Evolutionary conservation across 64 coral and sea anemone species (phyloP), one percentile per base, ranked within the genome.

Genomic region (Actinia equina): DNA sequence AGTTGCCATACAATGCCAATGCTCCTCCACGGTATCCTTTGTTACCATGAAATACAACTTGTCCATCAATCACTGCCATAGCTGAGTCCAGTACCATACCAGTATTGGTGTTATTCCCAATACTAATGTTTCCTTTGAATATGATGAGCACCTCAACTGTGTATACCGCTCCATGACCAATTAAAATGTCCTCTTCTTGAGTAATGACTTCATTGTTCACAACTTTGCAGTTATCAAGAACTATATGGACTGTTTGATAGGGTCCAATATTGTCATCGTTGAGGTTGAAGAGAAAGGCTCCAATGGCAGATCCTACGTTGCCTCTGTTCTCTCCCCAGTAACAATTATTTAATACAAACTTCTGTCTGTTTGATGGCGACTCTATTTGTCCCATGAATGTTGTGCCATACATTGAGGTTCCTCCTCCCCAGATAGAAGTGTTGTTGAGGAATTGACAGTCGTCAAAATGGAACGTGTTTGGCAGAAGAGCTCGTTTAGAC

Each of bases 1-100:
- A 91, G 87, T 92, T 90, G 45, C 95, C 95, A 86, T 98, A 98
- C 85, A 98, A 88, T 46, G 92, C 95, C 17, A 98, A 51, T 7
- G 89, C 95, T n/a, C 95, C 95, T 4, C 95, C 95, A 89, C 89
- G 89, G 27, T 92, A 92, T 16, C 95, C 95, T 82, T 5, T 86
- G 44, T 98, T 98, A n/a, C 70, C 51, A 19, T 49, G 79, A 49
- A 98, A 94, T n/a, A 44, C 53, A 3, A 98, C 89, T 16, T 92
- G 80, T 15, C 82, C 95, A 76, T 85, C 63, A 70, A 98, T 94
- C 52, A 91, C 79, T 58, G 91, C 84, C 55, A 92, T 92, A 20
- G 92, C 89, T 8, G 92, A 91, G 67, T 98, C 95, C 11, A 98
- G 67, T 1, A 94, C 92, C 16, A 94, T 11, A 17, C 92, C 89